phyloP scores from a whole-genome alignment of 1,140 invertebrate genomes.

The Drosophila eugracilis region DNA sequence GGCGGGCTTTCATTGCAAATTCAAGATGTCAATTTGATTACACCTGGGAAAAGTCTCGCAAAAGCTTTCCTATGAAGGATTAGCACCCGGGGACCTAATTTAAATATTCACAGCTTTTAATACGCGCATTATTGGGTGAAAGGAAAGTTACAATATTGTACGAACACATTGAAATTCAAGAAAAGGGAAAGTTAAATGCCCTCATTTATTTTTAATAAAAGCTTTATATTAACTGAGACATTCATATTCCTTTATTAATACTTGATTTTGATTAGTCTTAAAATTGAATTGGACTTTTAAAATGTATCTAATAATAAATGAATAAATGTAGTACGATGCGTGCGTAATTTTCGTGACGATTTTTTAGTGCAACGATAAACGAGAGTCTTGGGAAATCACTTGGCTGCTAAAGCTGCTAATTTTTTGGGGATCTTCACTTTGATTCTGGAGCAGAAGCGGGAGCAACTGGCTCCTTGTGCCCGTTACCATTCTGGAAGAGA shows the following conservation, averaged over 20 bases:
- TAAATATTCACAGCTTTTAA: constrained; percentile 23
- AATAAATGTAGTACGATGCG: constrained; percentile 50
- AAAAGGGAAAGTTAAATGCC: background rate
- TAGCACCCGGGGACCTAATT: constrained; percentile 21
- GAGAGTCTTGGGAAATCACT: constrained; percentile 77
- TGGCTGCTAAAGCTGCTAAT: constrained; percentile 35
- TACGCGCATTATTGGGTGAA: constrained; percentile 14
- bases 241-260: constrained; percentile 67
- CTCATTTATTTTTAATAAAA: constrained; percentile 3
- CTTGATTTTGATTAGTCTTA: constrained; percentile 41
- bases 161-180: background rate
- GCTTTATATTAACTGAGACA: constrained; percentile 1
- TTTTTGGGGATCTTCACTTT: constrained; percentile 43
- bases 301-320: constrained; percentile 41
- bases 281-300: constrained; percentile 49
- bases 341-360: constrained; percentile 52
- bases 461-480: constrained; percentile 74
- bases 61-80: constrained; percentile 25
- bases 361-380: constrained; percentile 60
- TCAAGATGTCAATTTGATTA: background rate
- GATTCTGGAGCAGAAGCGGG: constrained; percentile 18
- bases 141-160: constrained; percentile 7
- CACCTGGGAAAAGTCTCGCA: background rate
- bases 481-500: constrained; percentile 61
- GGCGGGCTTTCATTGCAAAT: constrained; percentile 34